Percentiles rank a stretch among this genome's conserved stretches.
Conservation (phyloP, 2,113 vertebrate species). For the Dipodomys stephensi region DNA sequence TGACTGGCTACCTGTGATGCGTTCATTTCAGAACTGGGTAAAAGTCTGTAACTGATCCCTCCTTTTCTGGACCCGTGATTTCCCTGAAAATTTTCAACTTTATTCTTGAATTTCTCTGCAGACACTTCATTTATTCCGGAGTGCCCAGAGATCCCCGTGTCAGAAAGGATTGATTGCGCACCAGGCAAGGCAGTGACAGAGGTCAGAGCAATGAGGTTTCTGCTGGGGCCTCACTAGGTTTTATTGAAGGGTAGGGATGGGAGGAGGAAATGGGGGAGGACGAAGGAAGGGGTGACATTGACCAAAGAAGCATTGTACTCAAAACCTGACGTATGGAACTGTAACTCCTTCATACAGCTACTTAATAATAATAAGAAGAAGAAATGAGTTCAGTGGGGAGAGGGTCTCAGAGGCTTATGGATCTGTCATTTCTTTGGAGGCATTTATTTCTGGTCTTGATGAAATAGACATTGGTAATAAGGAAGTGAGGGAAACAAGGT, state of each 20-base stretch:
- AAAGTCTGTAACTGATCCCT: not conserved
- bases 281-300: no score
- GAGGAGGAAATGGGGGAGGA: no score
- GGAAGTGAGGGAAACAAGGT: not conserved
- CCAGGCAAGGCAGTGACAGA: slow-evolving; percentile 58
- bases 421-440: not conserved
- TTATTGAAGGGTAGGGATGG: not conserved
- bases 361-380: not conserved
- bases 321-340: no score
- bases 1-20: not conserved
- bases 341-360: no score
- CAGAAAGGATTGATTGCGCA: slow-evolving; percentile 76
- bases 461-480: not conserved
- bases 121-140: slow-evolving; percentile 58
- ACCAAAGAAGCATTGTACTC: no score
- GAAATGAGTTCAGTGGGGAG: not conserved
- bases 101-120: slow-evolving; percentile 53
- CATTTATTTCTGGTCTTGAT: not conserved
- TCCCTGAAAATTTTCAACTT: not conserved
- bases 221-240: not conserved
- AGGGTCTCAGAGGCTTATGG: not conserved
- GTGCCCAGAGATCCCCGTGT: slow-evolving; percentile 38
- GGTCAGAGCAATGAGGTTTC: slow-evolving; percentile 65
- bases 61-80: not conserved
- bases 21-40: not conserved